Evolutionary conservation across 2,797 vertebrate genomes (phyloP).

Genomic region (Epinephelus coioides): DNA sequence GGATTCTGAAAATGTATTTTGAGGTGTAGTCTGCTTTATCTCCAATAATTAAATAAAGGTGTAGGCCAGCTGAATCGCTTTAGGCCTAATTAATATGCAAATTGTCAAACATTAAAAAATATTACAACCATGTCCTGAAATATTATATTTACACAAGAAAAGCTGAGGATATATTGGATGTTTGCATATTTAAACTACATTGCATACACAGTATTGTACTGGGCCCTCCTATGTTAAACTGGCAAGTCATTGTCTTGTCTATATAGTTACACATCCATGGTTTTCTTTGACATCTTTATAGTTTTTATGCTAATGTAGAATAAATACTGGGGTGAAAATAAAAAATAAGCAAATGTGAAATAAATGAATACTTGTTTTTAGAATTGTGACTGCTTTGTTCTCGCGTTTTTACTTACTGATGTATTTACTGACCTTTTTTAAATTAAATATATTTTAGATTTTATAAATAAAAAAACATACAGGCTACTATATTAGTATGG

Average conservation of each 20-base stretch:
- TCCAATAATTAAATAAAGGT: not conserved
- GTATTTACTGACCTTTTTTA: no score
- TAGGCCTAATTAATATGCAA: not conserved
- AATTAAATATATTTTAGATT: not conserved
- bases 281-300: not conserved
- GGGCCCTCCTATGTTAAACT: no score
- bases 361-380: no score
- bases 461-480: no score
- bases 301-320: not conserved
- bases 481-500: no score
- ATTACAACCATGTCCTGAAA: not conserved
- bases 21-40: not conserved
- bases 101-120: not conserved
- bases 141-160: not conserved
- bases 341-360: not conserved
- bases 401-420: not conserved
- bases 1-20: not conserved
- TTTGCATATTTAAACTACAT: not conserved
- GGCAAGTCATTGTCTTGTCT: no score
- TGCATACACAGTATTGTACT: not conserved
- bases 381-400: no score
- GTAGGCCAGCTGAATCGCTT: accelerated
- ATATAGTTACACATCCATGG: no score
- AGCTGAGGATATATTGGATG: not conserved
- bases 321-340: not conserved